Evolutionary conservation across 1,140 invertebrate genomes (phyloP).

Genomic region (Harlomillsia oculata): DNA sequence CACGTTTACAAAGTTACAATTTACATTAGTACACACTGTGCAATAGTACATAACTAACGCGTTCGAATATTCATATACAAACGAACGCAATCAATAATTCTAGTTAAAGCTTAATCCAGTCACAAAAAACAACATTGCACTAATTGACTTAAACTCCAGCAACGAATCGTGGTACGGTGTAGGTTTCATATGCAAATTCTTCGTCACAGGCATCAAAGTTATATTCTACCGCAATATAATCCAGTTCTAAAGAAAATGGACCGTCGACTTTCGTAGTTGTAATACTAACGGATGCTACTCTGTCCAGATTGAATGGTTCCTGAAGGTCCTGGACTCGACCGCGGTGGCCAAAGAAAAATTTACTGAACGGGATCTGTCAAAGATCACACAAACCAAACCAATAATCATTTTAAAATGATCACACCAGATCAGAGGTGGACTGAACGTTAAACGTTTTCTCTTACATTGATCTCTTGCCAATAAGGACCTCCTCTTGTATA

Average conservation of each 20-base stretch:
- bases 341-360: slow-evolving; percentile 73
- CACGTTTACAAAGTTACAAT: too few relatives aligned
- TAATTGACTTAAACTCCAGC: slow-evolving; percentile 40
- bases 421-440: background rate
- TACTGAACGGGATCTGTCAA: slow-evolving; percentile 83
- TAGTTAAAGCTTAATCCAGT: too few relatives aligned
- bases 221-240: slow-evolving; percentile 79
- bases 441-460: slow-evolving; percentile 16
- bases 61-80: too few relatives aligned
- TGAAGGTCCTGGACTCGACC: slow-evolving; percentile 81
- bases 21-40: too few relatives aligned
- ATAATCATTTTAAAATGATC: background rate
- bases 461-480: slow-evolving; percentile 80
- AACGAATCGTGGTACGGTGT: slow-evolving; percentile 56
- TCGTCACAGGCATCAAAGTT: too few relatives aligned
- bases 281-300: slow-evolving; percentile 67
- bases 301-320: slow-evolving; percentile 46
- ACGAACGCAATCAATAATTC: too few relatives aligned
- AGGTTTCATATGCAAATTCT: slow-evolving; percentile 84
- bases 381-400: background rate
- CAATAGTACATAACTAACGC: too few relatives aligned
- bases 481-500: slow-evolving; percentile 92
- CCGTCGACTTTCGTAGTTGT: slow-evolving; percentile 64
- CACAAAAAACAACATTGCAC: background rate
- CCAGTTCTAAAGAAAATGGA: slow-evolving; percentile 82